Base-by-base conservation (phyloP, 2,113 vertebrate genomes). In the Lathamus discolor region DNA sequence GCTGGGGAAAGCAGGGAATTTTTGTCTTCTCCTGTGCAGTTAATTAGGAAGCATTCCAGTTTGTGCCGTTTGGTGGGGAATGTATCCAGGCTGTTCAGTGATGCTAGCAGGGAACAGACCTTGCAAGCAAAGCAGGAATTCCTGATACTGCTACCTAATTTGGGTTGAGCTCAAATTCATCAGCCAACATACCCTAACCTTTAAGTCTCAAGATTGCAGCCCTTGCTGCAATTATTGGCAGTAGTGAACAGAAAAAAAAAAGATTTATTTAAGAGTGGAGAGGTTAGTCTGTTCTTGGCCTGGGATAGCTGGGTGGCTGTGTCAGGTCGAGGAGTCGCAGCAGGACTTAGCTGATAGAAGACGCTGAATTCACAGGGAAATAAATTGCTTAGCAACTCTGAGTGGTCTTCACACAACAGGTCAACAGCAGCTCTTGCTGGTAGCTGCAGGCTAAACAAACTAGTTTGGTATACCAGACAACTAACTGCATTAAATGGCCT, bases 1-100 rank as follows among this genome's bases (percentile, higher is more conserved):
- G 11, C 5, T 27, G 77, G 54, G 87, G 49, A 73, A 78, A 79
- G 57, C 10, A 23, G 74, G 74, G 78, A 85, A 61, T 74, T 83
- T 94, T 92, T 86, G 67, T 88, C 72, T 69, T 80, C 51, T 91
- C 78, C 52, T 4, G 3, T 72, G 86, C 68, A 89, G 92, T 82
- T 96, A 94, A 94, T 76, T 83, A 88, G 80, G 88, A 93, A 90
- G 48, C 62, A 23, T 78, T 93, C 84, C 82, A 80, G 62, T 57
- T 31, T 17, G 37, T 77, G 59, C 86, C 7, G 7, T 92, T 62
- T 95, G 90, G 75, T 69, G 74, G 80, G 84, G 90, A 96, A 66
- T 1, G 6, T 28, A 81, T 83, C 67, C 68, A 95, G 87, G 64
- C 90, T 94, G 67, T 68, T 95, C 74, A 64, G 84, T 8, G 2